phyloP scores from a whole-genome alignment of 2,797 vertebrate genomes.

The Saxicola maurus region DNA sequence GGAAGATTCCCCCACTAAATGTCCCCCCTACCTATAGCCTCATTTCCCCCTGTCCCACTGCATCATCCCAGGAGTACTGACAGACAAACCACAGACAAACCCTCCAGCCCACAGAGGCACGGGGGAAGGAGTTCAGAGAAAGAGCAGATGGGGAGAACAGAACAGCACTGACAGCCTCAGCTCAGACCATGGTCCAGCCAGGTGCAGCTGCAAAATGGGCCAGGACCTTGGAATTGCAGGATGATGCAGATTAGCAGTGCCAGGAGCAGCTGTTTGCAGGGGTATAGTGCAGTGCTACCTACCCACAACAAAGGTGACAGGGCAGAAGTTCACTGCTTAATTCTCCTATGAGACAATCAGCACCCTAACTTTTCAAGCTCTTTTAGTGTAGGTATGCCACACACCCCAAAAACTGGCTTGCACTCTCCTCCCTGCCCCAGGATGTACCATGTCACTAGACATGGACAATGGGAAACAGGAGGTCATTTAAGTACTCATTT shows the following conservation, averaged over 20 bases:
- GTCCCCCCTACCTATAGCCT: not conserved
- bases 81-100: not conserved
- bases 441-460: constrained; percentile 4
- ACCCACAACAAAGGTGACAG: not conserved
- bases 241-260: fast-evolving
- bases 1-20: not conserved
- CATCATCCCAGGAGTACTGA: not conserved
- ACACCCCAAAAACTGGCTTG: not conserved
- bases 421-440: not conserved
- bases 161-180: not conserved
- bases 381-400: not conserved
- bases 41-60: not conserved
- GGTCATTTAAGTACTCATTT: not conserved
- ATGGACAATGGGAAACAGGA: not conserved
- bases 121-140: not conserved
- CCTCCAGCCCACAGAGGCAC: not conserved
- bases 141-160: not conserved
- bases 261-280: not conserved
- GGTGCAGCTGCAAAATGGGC: not conserved
- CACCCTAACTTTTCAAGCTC: not conserved
- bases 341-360: not conserved
- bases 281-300: not conserved
- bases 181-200: not conserved
- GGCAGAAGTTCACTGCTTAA: not conserved
- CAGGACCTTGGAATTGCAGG: not conserved